Percentiles rank a stretch among this genome's conserved stretches.
These are phyloP conservation scores for Tinea semifulvella DNA, from an alignment of 2,888 invertebrate species.

Conservation along the genomic window DNA sequence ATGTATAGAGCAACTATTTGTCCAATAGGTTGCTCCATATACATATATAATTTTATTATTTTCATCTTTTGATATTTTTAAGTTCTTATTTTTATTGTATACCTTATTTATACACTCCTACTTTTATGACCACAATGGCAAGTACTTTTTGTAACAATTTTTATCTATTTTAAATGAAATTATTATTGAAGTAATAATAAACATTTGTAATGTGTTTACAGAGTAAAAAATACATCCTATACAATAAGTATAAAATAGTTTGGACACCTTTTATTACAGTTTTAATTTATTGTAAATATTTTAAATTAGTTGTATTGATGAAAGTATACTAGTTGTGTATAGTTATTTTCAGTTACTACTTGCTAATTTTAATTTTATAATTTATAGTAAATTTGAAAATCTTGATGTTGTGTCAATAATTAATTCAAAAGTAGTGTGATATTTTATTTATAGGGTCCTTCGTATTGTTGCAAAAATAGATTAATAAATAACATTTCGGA, in stretches of 20 bases:
- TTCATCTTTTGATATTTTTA: slow-evolving; percentile 3
- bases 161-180: neutral
- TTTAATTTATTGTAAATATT: slow-evolving; percentile 5
- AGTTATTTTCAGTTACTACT: too few species aligned
- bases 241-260: slow-evolving; percentile 1
- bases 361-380: neutral
- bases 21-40: too few species aligned
- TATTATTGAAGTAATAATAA: neutral
- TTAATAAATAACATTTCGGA: too few species aligned
- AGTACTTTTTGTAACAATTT: slow-evolving; percentile 5
- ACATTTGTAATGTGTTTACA: too few species aligned
- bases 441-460: neutral
- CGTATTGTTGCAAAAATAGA: too few species aligned
- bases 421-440: slow-evolving; percentile 3
- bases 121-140: slow-evolving; percentile 2
- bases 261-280: neutral
- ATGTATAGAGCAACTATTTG: neutral
- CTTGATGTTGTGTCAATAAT: slow-evolving; percentile 51
- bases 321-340: too few species aligned
- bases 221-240: neutral
- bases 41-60: slow-evolving; percentile 1
- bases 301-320: neutral
- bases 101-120: neutral
- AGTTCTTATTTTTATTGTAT: slow-evolving; percentile 5
- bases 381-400: slow-evolving; percentile 29